phyloP scores from a whole-genome alignment of 2,797 vertebrate genomes.

The Ciconia nigra region DNA sequence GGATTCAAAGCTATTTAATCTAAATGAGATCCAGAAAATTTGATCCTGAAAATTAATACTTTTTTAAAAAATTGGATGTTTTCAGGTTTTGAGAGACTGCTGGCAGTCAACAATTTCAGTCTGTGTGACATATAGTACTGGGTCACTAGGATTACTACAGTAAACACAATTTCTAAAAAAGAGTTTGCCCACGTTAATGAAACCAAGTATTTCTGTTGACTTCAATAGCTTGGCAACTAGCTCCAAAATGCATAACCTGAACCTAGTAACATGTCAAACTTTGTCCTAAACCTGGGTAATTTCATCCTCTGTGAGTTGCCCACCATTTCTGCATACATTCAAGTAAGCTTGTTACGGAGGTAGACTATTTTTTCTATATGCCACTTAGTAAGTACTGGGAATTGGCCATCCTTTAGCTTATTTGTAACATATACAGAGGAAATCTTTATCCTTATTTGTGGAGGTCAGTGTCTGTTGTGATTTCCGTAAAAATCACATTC shows the following conservation, averaged over 20 bases:
- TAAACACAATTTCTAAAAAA: neutral
- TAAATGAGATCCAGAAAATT: neutral
- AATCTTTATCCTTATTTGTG: neutral
- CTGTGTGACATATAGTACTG: neutral
- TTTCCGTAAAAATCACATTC: neutral
- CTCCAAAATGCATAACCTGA: neutral
- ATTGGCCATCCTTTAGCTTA: neutral
- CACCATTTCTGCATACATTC: neutral
- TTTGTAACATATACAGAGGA: neutral
- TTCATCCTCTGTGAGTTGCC: neutral
- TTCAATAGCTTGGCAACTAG: neutral
- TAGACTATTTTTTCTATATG: neutral
- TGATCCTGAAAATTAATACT: neutral
- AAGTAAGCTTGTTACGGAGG: neutral
- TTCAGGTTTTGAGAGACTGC: neutral
- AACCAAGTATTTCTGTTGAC: neutral
- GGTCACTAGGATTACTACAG: neutral
- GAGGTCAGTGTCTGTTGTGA: neutral
- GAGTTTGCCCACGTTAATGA: neutral
- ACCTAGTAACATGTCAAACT: neutral
- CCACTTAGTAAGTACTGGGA: neutral
- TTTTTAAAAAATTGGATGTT: neutral
- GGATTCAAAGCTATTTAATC: neutral
- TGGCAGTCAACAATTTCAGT: neutral
- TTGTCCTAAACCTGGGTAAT: neutral